Conservation (phyloP, 2,888 invertebrate genomes). For the Drosophila cognata region DNA sequence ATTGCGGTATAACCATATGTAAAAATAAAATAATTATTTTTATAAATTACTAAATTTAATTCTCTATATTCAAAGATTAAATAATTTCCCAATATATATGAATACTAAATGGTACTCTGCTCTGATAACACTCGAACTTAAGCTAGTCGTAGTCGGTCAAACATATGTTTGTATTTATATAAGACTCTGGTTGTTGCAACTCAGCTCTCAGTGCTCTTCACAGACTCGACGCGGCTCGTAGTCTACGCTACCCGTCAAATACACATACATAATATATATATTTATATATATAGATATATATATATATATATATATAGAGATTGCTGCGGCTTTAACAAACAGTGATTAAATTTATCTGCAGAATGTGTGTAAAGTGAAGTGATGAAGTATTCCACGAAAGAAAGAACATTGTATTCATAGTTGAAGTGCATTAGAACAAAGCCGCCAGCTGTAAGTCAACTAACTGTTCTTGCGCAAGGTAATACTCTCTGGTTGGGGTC, state of each 20-base stretch:
- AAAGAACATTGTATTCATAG: neutral
- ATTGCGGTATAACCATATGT: neutral
- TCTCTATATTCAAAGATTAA: no score
- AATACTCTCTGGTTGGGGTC: neutral
- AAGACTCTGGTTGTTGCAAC: neutral
- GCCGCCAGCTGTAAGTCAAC: neutral
- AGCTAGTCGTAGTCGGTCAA: neutral
- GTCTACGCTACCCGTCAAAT: neutral
- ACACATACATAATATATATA: neutral
- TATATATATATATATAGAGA: neutral
- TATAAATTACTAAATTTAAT: no score
- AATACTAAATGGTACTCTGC: neutral
- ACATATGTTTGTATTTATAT: neutral
- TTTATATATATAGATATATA: neutral
- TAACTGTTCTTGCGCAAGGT: constrained; percentile 1
- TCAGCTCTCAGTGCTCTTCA: neutral
- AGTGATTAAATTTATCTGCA: constrained; percentile 1
- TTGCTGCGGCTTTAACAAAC: neutral
- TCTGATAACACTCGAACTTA: constrained; percentile 9
- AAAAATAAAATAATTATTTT: no score
- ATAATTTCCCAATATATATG: neutral
- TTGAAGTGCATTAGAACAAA: neutral
- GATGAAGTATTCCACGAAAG: neutral
- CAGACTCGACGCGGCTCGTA: neutral
- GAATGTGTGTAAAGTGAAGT: neutral